Conservation (phyloP, 2,113 vertebrate species). For the Amphilophus citrinellus region DNA sequence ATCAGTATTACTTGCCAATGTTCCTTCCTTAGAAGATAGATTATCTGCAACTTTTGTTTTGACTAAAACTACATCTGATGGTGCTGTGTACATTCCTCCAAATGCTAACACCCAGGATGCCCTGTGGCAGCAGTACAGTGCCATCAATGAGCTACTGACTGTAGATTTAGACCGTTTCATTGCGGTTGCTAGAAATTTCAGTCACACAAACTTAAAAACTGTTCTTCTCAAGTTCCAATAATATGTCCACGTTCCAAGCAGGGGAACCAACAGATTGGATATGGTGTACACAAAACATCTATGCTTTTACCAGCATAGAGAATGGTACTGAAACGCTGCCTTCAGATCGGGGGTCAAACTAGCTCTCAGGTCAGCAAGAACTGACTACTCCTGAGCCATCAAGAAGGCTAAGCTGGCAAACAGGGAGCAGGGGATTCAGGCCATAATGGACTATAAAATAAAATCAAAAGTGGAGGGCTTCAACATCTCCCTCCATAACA, state of each 20-base stretch:
- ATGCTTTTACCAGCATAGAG: neutral
- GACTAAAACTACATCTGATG: neutral
- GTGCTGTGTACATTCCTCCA: too few species aligned
- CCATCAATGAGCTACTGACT: neutral
- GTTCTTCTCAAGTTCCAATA: neutral
- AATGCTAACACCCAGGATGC: neutral
- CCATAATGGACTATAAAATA: neutral
- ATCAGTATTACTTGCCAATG: neutral
- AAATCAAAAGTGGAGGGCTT: neutral
- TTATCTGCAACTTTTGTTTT: slow-evolving; percentile 4
- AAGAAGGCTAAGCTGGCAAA: neutral
- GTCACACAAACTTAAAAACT: neutral
- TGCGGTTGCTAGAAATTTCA: neutral
- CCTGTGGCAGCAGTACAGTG: neutral
- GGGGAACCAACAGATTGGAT: neutral
- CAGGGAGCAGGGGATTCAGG: accelerated
- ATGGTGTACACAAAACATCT: neutral
- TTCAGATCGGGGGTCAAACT: neutral
- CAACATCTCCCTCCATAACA: too few species aligned
- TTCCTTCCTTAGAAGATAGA: neutral
- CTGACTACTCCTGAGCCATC: neutral
- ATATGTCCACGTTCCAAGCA: neutral
- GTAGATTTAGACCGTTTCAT: neutral
- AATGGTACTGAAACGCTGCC: neutral
- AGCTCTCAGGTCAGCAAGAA: neutral